These are phyloP conservation scores for Ariolimax columbianus DNA, from an alignment of 2,888 invertebrate genomes.

Conservation along the genomic window DNA sequence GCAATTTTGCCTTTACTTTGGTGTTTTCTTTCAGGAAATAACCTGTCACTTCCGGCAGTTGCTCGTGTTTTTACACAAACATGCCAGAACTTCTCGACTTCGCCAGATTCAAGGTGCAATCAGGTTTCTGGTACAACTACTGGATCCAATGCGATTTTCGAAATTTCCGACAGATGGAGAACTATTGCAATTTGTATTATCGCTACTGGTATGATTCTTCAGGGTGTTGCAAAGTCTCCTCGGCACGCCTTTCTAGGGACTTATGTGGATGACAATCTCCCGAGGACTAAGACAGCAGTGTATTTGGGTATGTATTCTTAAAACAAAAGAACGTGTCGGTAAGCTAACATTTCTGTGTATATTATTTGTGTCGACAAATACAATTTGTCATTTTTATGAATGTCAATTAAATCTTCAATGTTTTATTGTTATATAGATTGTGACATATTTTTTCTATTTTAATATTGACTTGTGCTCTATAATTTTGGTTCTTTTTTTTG, in stretches of 20 bases:
- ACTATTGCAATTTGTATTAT: slow-evolving; percentile 57
- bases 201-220: slow-evolving; percentile 65
- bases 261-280: slow-evolving; percentile 70
- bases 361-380: no score
- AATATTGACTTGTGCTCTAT: no score
- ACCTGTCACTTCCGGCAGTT: neutral
- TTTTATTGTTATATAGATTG: no score
- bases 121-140: neutral
- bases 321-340: no score
- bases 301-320: slow-evolving; percentile 65
- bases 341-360: no score
- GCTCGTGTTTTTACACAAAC: neutral
- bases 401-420: no score
- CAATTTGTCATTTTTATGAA: no score
- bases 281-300: slow-evolving; percentile 66
- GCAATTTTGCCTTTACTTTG: neutral
- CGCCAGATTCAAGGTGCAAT: neutral
- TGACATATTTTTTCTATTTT: no score
- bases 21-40: neutral
- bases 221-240: slow-evolving; percentile 69
- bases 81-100: neutral
- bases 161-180: slow-evolving; percentile 41
- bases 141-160: neutral
- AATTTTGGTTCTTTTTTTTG: no score
- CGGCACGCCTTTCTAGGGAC: slow-evolving; percentile 63